These are phyloP conservation scores for Callyntrura sp. DNA, from an alignment of 2,888 invertebrate species.

Conservation along the genomic window DNA sequence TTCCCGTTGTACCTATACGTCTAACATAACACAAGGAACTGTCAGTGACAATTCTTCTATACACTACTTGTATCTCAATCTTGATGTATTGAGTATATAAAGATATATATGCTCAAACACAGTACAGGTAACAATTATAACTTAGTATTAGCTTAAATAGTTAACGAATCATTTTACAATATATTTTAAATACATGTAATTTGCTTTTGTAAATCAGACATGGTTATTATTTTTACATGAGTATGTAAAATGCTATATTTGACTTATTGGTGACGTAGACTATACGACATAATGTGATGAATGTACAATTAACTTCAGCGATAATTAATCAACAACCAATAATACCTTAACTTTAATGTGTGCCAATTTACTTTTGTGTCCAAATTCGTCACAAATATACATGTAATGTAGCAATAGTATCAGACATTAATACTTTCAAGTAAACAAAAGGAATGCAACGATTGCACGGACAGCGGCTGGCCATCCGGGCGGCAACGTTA, in stretches of 20 bases:
- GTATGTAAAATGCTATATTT: slow-evolving; percentile 11
- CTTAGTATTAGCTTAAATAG: background rate
- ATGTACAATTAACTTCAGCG: slow-evolving; percentile 25
- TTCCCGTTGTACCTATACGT: background rate
- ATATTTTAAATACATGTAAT: background rate
- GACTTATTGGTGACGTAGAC: slow-evolving; percentile 28
- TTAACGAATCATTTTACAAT: background rate
- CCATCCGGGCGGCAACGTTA: background rate
- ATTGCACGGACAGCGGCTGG: background rate
- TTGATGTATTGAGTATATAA: slow-evolving; percentile 25
- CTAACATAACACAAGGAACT: background rate
- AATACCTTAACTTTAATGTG: slow-evolving; percentile 1
- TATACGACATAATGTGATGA: slow-evolving; percentile 6
- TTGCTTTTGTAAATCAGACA: background rate
- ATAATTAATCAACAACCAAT: slow-evolving; percentile 32
- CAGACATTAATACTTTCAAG: slow-evolving; percentile 20
- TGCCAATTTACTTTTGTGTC: slow-evolving; percentile 21
- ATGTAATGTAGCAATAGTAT: background rate
- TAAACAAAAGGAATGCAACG: slow-evolving; percentile 11
- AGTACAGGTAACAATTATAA: slow-evolving; percentile 33
- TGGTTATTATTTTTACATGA: slow-evolving; percentile 18
- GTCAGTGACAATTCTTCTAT: background rate
- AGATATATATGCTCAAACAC: slow-evolving; percentile 4
- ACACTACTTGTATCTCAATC: background rate
- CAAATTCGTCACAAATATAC: background rate